Conservation (phyloP, 1,140 invertebrate species). For the Ditylenchus dipsaci region DNA sequence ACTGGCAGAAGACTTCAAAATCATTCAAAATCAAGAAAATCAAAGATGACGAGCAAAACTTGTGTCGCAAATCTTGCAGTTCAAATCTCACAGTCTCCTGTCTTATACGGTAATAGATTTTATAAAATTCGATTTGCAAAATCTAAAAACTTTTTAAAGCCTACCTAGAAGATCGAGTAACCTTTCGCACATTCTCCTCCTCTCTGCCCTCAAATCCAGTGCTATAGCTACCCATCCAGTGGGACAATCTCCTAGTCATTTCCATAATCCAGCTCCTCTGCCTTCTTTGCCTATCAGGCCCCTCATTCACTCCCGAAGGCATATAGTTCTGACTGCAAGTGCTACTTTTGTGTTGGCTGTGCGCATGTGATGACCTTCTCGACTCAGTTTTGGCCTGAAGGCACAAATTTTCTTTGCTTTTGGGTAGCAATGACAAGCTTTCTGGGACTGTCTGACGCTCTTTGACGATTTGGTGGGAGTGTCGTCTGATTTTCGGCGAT, state of each 20-base stretch:
- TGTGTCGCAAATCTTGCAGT: too few relatives aligned
- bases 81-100: too few relatives aligned
- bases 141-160: too few relatives aligned
- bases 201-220: background rate
- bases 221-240: background rate
- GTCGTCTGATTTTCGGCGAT: background rate
- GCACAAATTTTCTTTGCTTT: background rate
- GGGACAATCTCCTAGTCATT: background rate
- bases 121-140: too few relatives aligned
- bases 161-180: background rate
- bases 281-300: background rate
- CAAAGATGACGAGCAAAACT: too few relatives aligned
- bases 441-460: background rate
- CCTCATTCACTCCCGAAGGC: background rate
- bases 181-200: background rate
- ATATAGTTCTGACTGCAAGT: background rate
- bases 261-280: background rate
- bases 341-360: background rate
- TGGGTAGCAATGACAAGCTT: background rate
- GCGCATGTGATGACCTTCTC: background rate
- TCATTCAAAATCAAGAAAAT: too few relatives aligned
- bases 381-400: background rate
- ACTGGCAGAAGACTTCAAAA: too few relatives aligned
- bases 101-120: too few relatives aligned
- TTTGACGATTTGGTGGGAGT: slow-evolving; percentile 5